A percentile compares a stretch with the other conserved stretches of the same genome.
Conservation (phyloP, 2,797 vertebrate species). For the Sebastes cheni region DNA sequence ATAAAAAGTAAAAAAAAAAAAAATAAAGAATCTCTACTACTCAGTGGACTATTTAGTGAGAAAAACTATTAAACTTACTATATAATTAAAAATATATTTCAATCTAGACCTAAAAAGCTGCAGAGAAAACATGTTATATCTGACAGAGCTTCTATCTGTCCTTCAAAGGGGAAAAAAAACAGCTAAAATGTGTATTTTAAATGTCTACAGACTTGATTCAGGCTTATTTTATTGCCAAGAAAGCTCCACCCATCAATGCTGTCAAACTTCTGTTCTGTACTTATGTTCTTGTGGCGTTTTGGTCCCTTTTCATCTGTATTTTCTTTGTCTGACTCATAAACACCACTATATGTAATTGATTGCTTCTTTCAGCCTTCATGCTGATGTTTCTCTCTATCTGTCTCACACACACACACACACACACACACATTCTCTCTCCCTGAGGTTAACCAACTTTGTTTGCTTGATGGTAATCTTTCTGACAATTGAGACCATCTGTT, state of each 20-base stretch:
- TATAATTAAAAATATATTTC: neutral
- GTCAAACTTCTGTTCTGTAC: neutral
- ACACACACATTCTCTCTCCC: neutral
- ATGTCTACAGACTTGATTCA: neutral
- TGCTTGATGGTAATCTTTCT: slow-evolving; percentile 13
- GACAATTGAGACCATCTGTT: slow-evolving; percentile 27
- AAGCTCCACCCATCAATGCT: neutral
- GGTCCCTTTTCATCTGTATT: neutral
- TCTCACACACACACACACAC: too few species aligned
- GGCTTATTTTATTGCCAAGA: neutral
- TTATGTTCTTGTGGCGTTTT: neutral
- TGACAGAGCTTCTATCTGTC: neutral
- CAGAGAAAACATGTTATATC: neutral
- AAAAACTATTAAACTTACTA: neutral
- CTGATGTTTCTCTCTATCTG: neutral
- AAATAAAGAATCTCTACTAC: neutral
- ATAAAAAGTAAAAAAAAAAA: too few species aligned
- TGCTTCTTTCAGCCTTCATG: neutral
- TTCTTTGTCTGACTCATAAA: neutral
- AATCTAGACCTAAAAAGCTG: neutral
- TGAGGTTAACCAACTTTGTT: slow-evolving; percentile 18
- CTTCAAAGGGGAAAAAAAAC: neutral
- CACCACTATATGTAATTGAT: neutral
- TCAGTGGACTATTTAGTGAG: neutral
- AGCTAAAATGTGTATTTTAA: neutral